Evolutionary conservation across 2,113 vertebrate genomes (phyloP).

Genomic region (Zapornia atra): DNA sequence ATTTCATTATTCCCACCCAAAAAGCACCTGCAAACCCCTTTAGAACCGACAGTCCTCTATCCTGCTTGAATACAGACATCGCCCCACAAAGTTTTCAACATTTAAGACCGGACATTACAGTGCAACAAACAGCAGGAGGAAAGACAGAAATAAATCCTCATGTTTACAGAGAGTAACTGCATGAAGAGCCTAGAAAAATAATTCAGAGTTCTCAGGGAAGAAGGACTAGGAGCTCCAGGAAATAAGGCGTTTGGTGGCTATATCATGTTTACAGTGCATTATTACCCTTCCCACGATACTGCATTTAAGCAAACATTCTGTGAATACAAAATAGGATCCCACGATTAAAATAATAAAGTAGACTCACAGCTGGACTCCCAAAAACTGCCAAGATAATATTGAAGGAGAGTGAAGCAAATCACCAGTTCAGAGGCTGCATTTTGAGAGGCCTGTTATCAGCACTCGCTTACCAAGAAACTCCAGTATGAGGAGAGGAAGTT

Average conservation of each 20-base stretch:
- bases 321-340: conserved; percentile 18
- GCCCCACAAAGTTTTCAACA: neutral
- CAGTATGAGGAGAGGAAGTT: accelerated
- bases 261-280: conserved; percentile 9
- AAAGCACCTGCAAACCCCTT: neutral
- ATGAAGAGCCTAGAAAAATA: conserved; percentile 4
- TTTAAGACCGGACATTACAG: neutral
- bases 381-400: neutral
- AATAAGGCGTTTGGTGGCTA: neutral
- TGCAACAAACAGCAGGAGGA: neutral
- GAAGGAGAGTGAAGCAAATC: neutral
- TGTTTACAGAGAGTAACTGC: neutral
- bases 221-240: neutral
- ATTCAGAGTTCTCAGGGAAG: neutral
- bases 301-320: neutral
- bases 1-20: neutral
- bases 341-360: neutral
- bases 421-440: neutral
- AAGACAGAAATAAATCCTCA: neutral
- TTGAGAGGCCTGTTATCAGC: neutral
- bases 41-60: neutral
- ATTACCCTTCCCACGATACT: conserved; percentile 30
- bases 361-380: neutral
- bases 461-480: neutral
- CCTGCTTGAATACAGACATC: neutral